phyloP scores from a whole-genome alignment of 2,888 invertebrate species.

The Zygaena filipendulae region DNA sequence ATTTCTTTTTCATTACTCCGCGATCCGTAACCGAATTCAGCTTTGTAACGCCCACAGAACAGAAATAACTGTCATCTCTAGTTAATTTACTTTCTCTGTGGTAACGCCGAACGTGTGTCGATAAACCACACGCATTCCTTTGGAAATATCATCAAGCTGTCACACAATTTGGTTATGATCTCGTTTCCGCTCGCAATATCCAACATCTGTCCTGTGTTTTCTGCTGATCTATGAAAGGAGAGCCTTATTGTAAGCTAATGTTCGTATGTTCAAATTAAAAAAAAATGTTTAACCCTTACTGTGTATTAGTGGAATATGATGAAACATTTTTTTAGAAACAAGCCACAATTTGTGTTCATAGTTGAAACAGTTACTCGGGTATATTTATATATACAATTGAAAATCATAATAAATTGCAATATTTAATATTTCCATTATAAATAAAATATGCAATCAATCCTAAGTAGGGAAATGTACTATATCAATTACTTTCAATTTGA shows the following conservation, averaged over 20 bases:
- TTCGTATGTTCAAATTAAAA: constrained; percentile 40
- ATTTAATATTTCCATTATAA: constrained; percentile 33
- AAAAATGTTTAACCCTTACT: constrained; percentile 41
- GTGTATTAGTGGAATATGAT: constrained; percentile 47
- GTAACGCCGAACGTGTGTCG: too few species aligned
- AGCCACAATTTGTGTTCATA: constrained; percentile 66
- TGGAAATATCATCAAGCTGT: too few species aligned
- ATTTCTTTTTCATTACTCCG: constrained; percentile 12
- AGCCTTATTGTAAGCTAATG: constrained; percentile 39
- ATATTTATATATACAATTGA: constrained; percentile 33
- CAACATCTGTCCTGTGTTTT: constrained; percentile 40
- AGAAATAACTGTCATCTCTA: constrained; percentile 14
- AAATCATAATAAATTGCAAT: constrained; percentile 52
- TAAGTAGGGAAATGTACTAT: too few species aligned
- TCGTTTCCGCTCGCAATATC: constrained; percentile 24
- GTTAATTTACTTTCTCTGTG: too few species aligned
- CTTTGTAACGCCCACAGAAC: constrained; percentile 18
- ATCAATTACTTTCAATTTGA: constrained; percentile 17
- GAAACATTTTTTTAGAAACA: constrained; percentile 41
- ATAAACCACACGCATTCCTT: too few species aligned
- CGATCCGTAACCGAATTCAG: constrained; percentile 30
- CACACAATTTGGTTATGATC: constrained; percentile 41
- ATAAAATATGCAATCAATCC: constrained; percentile 27
- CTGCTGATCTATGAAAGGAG: constrained; percentile 31
- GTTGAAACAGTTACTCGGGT: constrained; percentile 50